Evolutionary conservation across 1,140 invertebrate genomes (phyloP), one percentile per base, ranked within the genome.

Genomic region (Microvelia longipes): DNA sequence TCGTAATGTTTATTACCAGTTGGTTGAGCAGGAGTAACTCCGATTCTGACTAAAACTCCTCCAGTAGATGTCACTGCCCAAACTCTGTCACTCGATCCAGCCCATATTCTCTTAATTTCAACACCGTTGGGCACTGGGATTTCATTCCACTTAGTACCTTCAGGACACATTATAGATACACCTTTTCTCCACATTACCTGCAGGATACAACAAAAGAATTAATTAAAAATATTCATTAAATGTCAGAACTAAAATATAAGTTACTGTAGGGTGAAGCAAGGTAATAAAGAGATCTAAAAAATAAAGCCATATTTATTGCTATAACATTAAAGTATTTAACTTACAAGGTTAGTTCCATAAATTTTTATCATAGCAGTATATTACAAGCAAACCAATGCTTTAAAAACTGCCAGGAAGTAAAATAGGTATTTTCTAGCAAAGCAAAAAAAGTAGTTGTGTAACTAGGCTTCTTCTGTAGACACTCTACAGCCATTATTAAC

Each of bases 61-160:
- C 93, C 93, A 78, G 89, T 87, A 82, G 88, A 89, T 0, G 93
- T 83, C 24, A 92, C 82, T 19, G 90, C 87, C 92, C 93, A 96
- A 0, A 93, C 88, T 60, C 92, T 81, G 11, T 92, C 93, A 1
- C 87, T 89, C 2, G 90, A 83, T 1, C 92, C 90, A 25, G 93
- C 88, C 76, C 87, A 90, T 19, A 96, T 85, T 79, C 92, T 90
- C 73, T 84, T 87, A 0, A 93, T 87, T 81, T 96, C 92, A 78
- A 86, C 85, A 64, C 89, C 88, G 25, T 84, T 82, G 29, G 87
- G 85, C 67, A 90, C 86, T 73, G 86, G 83, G 29, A 95, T 84
- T 68, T 87, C 85, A 35, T 85, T 86, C 93, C 93, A 96, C 26
- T 86, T 83, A 68, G 85, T 81, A 11, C 93, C 93, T 83, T 96